Percentiles rank a stretch among this genome's conserved stretches.
Conservation (phyloP, 2,888 invertebrate genomes). For the Tillus elongatus region DNA sequence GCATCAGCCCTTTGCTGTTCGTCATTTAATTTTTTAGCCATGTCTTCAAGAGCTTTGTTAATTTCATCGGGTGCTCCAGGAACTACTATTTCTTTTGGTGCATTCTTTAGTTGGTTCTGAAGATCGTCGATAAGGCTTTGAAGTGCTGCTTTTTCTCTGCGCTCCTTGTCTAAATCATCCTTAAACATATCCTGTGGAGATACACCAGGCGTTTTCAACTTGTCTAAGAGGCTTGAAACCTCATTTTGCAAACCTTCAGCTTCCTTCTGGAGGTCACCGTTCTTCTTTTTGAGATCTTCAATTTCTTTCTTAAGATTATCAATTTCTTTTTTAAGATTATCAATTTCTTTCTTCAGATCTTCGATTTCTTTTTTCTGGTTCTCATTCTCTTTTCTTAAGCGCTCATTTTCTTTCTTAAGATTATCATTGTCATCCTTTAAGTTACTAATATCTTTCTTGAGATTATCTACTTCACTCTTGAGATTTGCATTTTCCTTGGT, state of each 20-base stretch:
- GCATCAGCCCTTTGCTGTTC: conserved; percentile 24
- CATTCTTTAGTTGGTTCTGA: neutral
- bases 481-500: neutral
- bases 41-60: conserved; percentile 21
- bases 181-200: neutral
- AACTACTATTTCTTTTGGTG: conserved; percentile 6
- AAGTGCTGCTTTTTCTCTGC: conserved; percentile 7
- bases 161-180: neutral
- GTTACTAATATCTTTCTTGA: conserved; percentile 4
- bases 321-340: conserved; percentile 23
- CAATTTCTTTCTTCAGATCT: conserved; percentile 28
- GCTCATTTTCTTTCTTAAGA: conserved; percentile 5
- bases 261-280: neutral
- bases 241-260: neutral
- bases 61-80: conserved; percentile 19
- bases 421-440: conserved; percentile 5
- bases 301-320: conserved; percentile 28
- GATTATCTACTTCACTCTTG: conserved; percentile 8
- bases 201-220: neutral
- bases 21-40: conserved; percentile 26
- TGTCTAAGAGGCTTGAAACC: neutral
- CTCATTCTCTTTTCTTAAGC: neutral
- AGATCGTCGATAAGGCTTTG: neutral
- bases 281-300: conserved; percentile 24
- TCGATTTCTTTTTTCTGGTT: conserved; percentile 16